Percentiles rank a stretch among this genome's conserved stretches.
These are phyloP conservation scores for Ormyrus pomaceus DNA, from an alignment of 2,888 invertebrate species.

Conservation along the genomic window DNA sequence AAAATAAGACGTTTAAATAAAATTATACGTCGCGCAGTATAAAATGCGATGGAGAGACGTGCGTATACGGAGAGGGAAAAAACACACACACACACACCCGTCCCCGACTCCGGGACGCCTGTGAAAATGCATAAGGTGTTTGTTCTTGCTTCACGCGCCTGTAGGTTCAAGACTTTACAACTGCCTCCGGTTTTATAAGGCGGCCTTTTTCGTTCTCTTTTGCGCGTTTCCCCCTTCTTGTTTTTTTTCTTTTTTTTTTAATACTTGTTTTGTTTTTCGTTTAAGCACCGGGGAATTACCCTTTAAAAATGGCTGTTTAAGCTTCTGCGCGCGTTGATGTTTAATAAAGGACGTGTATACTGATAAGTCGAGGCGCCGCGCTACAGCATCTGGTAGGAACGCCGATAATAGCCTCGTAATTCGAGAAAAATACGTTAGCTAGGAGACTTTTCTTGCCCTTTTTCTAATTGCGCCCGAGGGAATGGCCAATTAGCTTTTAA, in stretches of 20 bases:
- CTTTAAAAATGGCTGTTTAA: constrained; percentile 34
- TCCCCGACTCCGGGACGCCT: neutral
- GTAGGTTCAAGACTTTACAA: constrained; percentile 35
- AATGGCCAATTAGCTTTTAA: too few relatives aligned
- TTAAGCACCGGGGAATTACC: constrained; percentile 29
- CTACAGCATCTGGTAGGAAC: neutral
- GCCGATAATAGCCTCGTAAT: constrained; percentile 16
- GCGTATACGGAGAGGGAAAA: neutral
- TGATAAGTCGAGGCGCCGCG: constrained; percentile 13
- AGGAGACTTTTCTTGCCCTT: neutral
- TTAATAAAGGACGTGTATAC: constrained; percentile 34
- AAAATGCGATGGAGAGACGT: constrained; percentile 8
- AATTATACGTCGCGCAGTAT: constrained; percentile 55
- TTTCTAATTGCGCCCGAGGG: neutral
- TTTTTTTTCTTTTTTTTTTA: neutral
- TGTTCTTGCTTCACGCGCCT: constrained; percentile 47
- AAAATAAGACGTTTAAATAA: constrained; percentile 62
- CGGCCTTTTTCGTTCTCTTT: neutral
- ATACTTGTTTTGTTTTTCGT: neutral
- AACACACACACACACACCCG: neutral
- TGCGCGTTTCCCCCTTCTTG: neutral
- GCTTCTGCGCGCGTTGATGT: constrained; percentile 7
- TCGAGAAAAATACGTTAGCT: neutral
- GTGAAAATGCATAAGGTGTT: constrained; percentile 58
- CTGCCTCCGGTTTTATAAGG: constrained; percentile 21